Conservation (phyloP, 2,888 invertebrate species). For the Meghimatium bilineatum region DNA sequence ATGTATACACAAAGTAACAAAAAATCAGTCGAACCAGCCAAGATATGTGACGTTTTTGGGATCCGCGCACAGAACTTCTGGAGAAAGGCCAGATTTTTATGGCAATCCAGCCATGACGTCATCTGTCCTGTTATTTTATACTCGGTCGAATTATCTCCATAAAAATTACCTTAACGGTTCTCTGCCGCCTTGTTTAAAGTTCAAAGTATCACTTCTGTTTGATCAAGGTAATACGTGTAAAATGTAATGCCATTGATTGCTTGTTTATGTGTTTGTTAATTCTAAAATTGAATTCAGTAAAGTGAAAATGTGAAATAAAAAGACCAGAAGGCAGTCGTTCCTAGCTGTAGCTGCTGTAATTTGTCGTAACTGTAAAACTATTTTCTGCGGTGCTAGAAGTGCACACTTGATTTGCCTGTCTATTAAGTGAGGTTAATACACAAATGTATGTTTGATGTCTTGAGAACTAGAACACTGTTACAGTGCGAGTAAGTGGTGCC, state of each 20-base stretch:
- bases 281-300: neutral
- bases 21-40: too few species aligned
- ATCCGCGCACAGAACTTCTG: too few species aligned
- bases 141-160: too few species aligned
- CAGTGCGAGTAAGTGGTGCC: too few species aligned
- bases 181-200: neutral
- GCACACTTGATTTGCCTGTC: neutral
- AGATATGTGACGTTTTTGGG: too few species aligned
- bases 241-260: neutral
- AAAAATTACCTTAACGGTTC: too few species aligned
- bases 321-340: neutral
- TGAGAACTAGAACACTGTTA: too few species aligned
- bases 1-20: too few species aligned
- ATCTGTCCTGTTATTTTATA: too few species aligned
- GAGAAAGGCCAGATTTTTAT: too few species aligned
- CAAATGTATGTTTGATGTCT: neutral
- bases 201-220: neutral
- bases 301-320: neutral
- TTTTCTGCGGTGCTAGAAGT: neutral
- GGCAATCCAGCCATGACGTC: too few species aligned
- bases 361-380: neutral
- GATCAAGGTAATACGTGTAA: neutral
- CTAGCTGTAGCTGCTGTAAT: neutral
- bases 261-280: neutral
- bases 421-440: neutral